Percentiles rank a stretch among this genome's conserved stretches.
Conservation (phyloP, 1,140 invertebrate genomes). For the Heliconius hermathena region DNA sequence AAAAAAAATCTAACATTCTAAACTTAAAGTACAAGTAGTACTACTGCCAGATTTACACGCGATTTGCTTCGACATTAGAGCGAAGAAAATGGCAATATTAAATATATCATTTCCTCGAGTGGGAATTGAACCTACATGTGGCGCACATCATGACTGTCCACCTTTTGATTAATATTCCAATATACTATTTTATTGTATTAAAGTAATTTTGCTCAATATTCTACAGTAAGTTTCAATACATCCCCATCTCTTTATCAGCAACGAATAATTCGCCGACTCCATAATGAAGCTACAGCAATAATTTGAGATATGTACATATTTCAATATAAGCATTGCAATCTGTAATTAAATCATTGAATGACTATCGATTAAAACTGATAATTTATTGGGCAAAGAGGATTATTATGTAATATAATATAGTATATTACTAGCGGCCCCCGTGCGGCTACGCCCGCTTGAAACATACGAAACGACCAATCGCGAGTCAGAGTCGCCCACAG, state of each 20-base stretch:
- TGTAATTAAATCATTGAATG: slow-evolving; percentile 10
- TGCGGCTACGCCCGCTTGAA: too few species aligned
- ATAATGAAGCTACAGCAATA: not conserved
- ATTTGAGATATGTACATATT: slow-evolving; percentile 14
- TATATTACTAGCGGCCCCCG: not conserved
- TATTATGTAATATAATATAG: not conserved
- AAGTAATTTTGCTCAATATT: not conserved
- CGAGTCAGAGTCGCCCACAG: too few species aligned
- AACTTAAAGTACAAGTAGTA: too few species aligned
- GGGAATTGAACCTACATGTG: too few species aligned
- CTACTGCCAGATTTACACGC: too few species aligned
- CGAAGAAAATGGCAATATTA: too few species aligned
- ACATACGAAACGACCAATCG: too few species aligned
- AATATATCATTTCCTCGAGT: too few species aligned
- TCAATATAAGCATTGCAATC: slow-evolving; percentile 4
- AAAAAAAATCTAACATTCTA: too few species aligned
- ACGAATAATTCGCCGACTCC: not conserved
- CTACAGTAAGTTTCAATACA: not conserved
- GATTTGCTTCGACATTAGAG: too few species aligned
- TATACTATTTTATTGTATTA: not conserved
- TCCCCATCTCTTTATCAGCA: not conserved
- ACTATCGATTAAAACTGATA: not conserved
- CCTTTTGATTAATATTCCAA: too few species aligned
- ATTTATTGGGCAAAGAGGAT: not conserved
- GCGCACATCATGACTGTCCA: too few species aligned